Base-by-base conservation (phyloP, 2,113 vertebrate species). In the Stigmatopora argus region DNA sequence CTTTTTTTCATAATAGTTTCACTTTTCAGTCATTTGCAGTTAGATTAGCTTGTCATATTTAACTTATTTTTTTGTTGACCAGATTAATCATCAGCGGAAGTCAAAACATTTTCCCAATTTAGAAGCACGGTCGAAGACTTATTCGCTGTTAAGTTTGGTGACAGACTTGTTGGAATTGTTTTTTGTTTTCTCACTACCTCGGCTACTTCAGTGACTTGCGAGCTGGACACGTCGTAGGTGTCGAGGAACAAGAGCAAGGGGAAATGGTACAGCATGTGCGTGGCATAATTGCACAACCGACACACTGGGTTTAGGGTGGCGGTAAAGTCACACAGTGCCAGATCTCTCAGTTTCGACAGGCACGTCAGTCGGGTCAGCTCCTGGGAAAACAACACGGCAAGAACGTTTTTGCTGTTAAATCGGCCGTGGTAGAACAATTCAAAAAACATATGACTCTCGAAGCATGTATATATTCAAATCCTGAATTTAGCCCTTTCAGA, bases 231-330 rank as follows among this genome's bases (percentile, higher is more conserved):
- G 18, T 94, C 88, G 1, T 91, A 90, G 0, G 88, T 92, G 83
- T 96, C 95, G 2, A 96, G 90, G 59, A 80, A 86, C 80, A 90
- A 88, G 61, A 97, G 92, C 41, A 61, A 69, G 18, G 95, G 93
- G 71, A 94, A 80, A 79, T 97, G 94, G 81, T 94, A 95, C 1
- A 96, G 83, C 6, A 96, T 69, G 15, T 96, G 94, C 23, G 89
- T 94, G 59, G 87, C 86, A 60, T 95, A 97, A 88, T 96, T 94
- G 75, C 83, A 93, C 68, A 95, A 89, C 62, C 91, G 84, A 81
- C 94, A 95, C 62, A 97, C 90, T 1, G 93, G 93, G 78, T 94
- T 95, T 45, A 91, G 77, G 31, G 81, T 75, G 44, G 92, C 94
- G 3, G 86, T 92, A 47, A 90, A 92, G 78, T 96, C 93, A 64